These are phyloP conservation scores for Catostomus latipinnis DNA, from an alignment of 2,797 vertebrate species.

Conservation along the genomic window DNA sequence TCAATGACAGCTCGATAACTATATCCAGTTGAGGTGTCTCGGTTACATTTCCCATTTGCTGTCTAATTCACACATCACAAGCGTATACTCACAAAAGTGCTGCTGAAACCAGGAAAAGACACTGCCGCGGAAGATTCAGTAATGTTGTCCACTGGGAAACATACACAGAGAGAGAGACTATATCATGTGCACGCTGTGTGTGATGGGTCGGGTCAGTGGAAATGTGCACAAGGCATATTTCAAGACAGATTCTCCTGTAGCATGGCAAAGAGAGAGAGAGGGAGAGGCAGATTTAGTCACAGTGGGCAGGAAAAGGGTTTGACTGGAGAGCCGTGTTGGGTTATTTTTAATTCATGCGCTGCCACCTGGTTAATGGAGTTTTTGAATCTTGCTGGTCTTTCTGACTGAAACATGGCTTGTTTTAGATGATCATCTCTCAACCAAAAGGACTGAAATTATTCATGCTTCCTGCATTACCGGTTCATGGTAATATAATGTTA, in stretches of 20 bases:
- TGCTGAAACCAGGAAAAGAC: constrained; percentile 80
- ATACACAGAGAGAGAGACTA: constrained; percentile 21
- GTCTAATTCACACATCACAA: constrained; percentile 82
- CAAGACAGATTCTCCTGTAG: constrained; percentile 66
- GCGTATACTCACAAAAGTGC: constrained; percentile 70
- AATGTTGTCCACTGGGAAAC: constrained; percentile 39
- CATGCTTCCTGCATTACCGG: constrained; percentile 73
- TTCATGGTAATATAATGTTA: constrained; percentile 72
- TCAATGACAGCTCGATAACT: constrained; percentile 80
- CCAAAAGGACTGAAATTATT: constrained; percentile 76
- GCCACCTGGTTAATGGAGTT: constrained; percentile 97
- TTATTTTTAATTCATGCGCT: constrained; percentile 96
- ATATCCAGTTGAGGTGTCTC: constrained; percentile 73
- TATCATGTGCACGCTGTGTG: not conserved
- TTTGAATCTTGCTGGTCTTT: constrained; percentile 83
- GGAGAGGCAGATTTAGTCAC: constrained; percentile 52
- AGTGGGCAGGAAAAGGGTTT: constrained; percentile 66
- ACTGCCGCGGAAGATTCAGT: constrained; percentile 61
- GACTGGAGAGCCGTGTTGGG: constrained; percentile 92
- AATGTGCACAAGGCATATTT: constrained; percentile 47
- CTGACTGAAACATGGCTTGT: constrained; percentile 71
- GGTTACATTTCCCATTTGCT: constrained; percentile 73
- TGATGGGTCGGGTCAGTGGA: constrained; percentile 51
- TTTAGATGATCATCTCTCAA: constrained; percentile 72
- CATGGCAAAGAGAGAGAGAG: constrained; percentile 49